Percentiles rank a stretch among this genome's conserved stretches.
Conservation (phyloP, 1,140 invertebrate genomes). For the Cydia pomonella region DNA sequence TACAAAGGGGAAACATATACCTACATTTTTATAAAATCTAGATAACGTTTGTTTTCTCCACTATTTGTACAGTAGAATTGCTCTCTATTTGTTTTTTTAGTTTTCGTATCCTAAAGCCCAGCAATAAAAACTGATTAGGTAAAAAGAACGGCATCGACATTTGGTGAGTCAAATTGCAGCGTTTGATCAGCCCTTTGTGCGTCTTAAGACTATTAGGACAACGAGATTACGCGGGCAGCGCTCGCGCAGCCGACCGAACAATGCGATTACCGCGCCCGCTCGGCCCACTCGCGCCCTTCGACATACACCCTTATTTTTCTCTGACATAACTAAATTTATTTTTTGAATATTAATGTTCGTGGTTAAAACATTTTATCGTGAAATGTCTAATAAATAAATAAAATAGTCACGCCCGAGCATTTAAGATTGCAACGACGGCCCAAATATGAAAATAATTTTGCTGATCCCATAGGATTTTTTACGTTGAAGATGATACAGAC, state of each 20-base stretch:
- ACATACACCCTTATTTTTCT: slow-evolving; percentile 46
- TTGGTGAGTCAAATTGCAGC: slow-evolving; percentile 69
- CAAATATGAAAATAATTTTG: too few relatives aligned
- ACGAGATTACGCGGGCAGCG: slow-evolving; percentile 69
- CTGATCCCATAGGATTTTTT: too few relatives aligned
- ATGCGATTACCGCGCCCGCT: slow-evolving; percentile 56
- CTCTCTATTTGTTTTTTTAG: background rate
- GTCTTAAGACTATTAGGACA: slow-evolving; percentile 73
- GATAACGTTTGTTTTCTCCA: too few relatives aligned
- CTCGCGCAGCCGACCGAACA: slow-evolving; percentile 59
- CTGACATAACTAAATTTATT: slow-evolving; percentile 33
- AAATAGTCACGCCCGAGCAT: background rate
- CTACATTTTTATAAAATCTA: too few relatives aligned
- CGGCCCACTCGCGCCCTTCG: slow-evolving; percentile 30
- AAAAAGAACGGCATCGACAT: slow-evolving; percentile 50
- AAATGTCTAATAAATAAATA: background rate
- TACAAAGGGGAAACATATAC: too few relatives aligned
- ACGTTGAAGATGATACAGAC: too few relatives aligned
- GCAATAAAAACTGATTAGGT: background rate
- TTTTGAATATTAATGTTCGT: slow-evolving; percentile 2
- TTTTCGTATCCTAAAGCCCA: background rate
- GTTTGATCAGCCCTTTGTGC: slow-evolving; percentile 73
- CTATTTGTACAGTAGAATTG: too few relatives aligned
- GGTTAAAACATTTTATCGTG: background rate
- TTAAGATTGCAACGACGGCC: too few relatives aligned